A percentile compares a stretch with the other conserved stretches of the same genome.
Conservation (phyloP, 2,888 invertebrate species). For the Thumatha senex region DNA sequence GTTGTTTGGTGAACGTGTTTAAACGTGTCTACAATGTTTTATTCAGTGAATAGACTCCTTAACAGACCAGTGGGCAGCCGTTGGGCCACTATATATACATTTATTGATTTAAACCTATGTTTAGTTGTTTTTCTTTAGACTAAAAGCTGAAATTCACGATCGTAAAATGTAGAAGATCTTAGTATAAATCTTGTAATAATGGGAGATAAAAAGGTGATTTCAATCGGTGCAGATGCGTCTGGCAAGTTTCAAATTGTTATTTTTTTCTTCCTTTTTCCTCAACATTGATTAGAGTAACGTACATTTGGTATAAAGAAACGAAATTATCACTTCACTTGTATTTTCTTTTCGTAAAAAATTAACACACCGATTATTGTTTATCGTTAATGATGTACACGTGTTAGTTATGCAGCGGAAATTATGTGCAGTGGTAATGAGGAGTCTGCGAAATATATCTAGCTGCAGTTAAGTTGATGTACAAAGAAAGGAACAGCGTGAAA, state of each 20-base stretch:
- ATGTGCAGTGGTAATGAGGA: too few relatives aligned
- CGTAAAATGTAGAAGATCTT: constrained; percentile 17
- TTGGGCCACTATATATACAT: constrained; percentile 24
- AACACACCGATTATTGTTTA: neutral
- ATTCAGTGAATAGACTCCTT: constrained; percentile 25
- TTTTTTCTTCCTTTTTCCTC: neutral
- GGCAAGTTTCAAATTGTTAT: constrained; percentile 1
- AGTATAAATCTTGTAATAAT: constrained; percentile 11
- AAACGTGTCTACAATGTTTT: constrained; percentile 14
- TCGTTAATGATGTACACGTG: neutral
- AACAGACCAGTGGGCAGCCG: constrained; percentile 26
- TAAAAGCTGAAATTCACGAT: constrained; percentile 15
- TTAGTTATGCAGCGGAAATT: too few relatives aligned
- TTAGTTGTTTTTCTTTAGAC: constrained; percentile 22
- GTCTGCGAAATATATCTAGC: too few relatives aligned
- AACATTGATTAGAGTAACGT: neutral
- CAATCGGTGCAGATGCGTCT: neutral
- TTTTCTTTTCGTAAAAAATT: neutral
- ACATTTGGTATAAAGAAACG: neutral
- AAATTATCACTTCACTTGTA: neutral
- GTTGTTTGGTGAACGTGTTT: constrained; percentile 11
- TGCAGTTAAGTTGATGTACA: too few relatives aligned
- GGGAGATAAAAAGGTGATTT: neutral
- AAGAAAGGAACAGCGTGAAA: too few relatives aligned
- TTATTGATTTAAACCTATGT: constrained; percentile 26